A percentile compares a stretch with the other conserved stretches of the same genome.
Conservation (phyloP, 2,888 invertebrate genomes). For the Parapristionchus giblindavisi region DNA sequence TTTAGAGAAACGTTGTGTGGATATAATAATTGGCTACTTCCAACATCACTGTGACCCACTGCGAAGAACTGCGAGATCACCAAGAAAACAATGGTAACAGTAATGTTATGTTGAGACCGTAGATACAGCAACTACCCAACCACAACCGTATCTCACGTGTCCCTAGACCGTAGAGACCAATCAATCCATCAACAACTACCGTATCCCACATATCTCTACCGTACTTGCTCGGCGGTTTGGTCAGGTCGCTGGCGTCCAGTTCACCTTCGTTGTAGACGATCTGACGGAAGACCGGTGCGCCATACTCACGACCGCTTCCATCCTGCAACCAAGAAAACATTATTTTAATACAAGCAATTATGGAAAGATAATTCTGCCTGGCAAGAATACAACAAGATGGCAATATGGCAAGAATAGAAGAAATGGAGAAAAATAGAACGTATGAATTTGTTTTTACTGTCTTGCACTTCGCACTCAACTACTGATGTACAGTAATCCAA, state of each 20-base stretch:
- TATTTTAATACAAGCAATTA: background rate
- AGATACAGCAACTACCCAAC: too few relatives aligned
- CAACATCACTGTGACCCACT: too few relatives aligned
- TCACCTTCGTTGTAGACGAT: constrained; percentile 64
- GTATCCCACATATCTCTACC: background rate
- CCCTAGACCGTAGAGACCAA: background rate
- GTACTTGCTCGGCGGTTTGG: constrained; percentile 55
- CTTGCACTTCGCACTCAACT: background rate
- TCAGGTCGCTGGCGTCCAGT: constrained; percentile 54
- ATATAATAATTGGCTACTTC: too few relatives aligned
- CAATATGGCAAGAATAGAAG: too few relatives aligned
- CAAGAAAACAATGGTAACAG: too few relatives aligned
- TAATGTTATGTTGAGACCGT: too few relatives aligned
- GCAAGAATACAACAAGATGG: too few relatives aligned
- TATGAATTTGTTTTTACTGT: too few relatives aligned
- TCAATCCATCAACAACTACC: background rate
- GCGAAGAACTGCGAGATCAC: too few relatives aligned
- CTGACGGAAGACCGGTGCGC: constrained; percentile 49
- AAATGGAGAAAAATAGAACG: too few relatives aligned
- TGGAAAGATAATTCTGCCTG: background rate
- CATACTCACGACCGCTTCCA: constrained; percentile 38
- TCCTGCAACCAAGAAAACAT: background rate
- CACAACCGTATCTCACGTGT: too few relatives aligned
- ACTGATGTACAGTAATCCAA: background rate
- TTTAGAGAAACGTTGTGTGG: too few relatives aligned